Percentiles rank a stretch among this genome's conserved stretches.
phyloP scores from a whole-genome alignment of 2,888 invertebrate genomes.

The Drosophila imparisetae region DNA sequence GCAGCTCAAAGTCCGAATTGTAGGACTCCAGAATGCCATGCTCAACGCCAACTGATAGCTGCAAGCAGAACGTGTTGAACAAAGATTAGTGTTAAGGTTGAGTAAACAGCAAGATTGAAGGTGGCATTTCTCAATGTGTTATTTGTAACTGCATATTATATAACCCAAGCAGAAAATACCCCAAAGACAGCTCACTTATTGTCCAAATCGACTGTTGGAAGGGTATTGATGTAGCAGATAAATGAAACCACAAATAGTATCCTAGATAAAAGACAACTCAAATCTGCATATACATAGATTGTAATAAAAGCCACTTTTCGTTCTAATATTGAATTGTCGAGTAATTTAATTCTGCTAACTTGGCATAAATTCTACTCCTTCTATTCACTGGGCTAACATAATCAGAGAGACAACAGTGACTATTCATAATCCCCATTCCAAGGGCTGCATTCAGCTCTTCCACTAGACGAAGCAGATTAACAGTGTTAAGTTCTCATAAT shows the following conservation, averaged over 20 bases:
- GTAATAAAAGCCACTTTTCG: not conserved
- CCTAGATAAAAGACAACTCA: not conserved
- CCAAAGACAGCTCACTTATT: not conserved
- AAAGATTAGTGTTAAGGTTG: not conserved
- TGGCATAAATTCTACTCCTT: not conserved
- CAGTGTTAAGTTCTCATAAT: slow-evolving; percentile 79
- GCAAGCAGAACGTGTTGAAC: slow-evolving; percentile 8
- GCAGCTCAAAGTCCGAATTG: slow-evolving; percentile 89
- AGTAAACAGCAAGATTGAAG: not conserved
- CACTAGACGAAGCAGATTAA: slow-evolving; percentile 81
- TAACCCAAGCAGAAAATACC: not conserved
- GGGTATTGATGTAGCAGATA: not conserved
- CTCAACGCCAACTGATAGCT: slow-evolving; percentile 90
- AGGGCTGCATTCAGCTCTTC: slow-evolving; percentile 49
- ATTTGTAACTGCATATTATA: not conserved
- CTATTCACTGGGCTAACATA: slow-evolving; percentile 4
- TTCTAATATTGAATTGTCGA: not conserved
- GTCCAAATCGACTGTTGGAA: not conserved
- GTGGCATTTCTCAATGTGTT: not conserved
- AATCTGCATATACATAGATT: not conserved
- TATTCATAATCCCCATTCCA: slow-evolving; percentile 21
- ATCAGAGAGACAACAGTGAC: slow-evolving; percentile 10
- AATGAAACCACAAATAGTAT: not conserved
- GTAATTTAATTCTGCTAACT: not conserved
- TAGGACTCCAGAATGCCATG: slow-evolving; percentile 89